A percentile compares a stretch with the other conserved stretches of the same genome.
These are phyloP conservation scores for Dinomys branickii DNA, from an alignment of 2,113 vertebrate genomes.

Conservation along the genomic window DNA sequence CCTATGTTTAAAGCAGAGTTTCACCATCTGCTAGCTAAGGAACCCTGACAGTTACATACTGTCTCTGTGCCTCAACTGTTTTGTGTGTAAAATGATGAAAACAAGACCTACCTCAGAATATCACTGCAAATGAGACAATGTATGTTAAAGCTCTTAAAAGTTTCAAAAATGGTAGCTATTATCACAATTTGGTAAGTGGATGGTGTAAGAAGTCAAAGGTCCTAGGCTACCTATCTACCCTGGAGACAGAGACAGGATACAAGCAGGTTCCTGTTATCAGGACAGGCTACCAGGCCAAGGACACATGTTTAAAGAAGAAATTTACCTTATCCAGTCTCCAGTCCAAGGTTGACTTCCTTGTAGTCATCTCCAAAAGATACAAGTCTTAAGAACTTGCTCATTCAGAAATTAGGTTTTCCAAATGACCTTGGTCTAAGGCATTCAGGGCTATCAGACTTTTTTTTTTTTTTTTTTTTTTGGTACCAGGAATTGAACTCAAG, in stretches of 20 bases:
- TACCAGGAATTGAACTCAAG: no score
- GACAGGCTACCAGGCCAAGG: neutral
- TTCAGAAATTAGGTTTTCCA: neutral
- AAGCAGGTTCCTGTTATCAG: neutral
- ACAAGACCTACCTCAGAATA: neutral
- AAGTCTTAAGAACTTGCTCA: neutral
- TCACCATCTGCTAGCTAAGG: constrained; percentile 38
- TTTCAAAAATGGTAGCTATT: neutral
- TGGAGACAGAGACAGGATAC: neutral
- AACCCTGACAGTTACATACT: neutral
- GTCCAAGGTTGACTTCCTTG: neutral
- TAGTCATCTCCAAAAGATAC: neutral
- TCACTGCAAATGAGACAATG: neutral
- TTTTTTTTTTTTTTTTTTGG: no score
- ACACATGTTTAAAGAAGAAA: neutral
- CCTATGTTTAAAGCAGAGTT: constrained; percentile 2
- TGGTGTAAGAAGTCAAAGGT: neutral
- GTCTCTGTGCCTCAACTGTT: neutral
- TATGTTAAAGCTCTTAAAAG: neutral
- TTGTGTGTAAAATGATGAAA: neutral
- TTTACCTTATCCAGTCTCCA: neutral
- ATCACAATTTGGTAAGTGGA: neutral
- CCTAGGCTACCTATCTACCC: neutral
- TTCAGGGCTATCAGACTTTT: neutral
- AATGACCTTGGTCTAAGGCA: neutral